These are phyloP conservation scores for Erpornis zantholeuca DNA, from an alignment of 2,113 vertebrate genomes.

Conservation along the genomic window DNA sequence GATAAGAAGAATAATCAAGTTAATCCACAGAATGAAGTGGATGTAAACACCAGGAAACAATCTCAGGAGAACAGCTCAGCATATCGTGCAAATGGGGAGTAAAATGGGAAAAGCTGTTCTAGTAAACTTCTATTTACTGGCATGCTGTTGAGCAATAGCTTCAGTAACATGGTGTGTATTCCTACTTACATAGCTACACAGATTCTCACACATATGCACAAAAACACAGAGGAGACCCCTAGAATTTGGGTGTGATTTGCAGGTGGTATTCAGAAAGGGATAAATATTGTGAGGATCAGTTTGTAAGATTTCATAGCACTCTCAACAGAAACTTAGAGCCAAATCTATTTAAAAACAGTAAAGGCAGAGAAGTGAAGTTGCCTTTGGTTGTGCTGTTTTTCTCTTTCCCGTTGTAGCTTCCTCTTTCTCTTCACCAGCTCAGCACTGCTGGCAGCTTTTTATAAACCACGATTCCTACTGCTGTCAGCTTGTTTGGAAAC, in stretches of 20 bases:
- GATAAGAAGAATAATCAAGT: not conserved
- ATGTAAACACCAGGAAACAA: not conserved
- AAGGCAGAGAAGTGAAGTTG: slow-evolving; percentile 61
- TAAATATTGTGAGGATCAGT: not conserved
- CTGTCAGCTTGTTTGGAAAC: slow-evolving; percentile 68
- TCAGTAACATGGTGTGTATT: not conserved
- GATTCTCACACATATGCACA: not conserved
- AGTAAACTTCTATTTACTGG: slow-evolving; percentile 28
- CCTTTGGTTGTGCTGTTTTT: slow-evolving; percentile 56
- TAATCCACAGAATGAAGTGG: not conserved
- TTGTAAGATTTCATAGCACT: not conserved
- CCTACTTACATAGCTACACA: not conserved
- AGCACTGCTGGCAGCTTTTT: slow-evolving; percentile 72
- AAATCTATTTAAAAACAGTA: slow-evolving; percentile 65
- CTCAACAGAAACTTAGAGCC: slow-evolving; percentile 1
- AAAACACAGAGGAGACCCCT: not conserved
- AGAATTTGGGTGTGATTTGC: not conserved
- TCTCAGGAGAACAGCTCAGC: not conserved
- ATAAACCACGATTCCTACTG: slow-evolving; percentile 72
- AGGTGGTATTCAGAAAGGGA: not conserved
- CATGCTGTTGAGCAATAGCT: slow-evolving; percentile 34
- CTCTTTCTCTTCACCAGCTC: slow-evolving; percentile 74
- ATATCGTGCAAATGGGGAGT: not conserved
- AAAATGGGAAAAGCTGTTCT: not conserved
- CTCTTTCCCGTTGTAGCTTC: slow-evolving; percentile 61